Conservation (phyloP, 2,797 vertebrate genomes). For the Lacerta bilineata region DNA sequence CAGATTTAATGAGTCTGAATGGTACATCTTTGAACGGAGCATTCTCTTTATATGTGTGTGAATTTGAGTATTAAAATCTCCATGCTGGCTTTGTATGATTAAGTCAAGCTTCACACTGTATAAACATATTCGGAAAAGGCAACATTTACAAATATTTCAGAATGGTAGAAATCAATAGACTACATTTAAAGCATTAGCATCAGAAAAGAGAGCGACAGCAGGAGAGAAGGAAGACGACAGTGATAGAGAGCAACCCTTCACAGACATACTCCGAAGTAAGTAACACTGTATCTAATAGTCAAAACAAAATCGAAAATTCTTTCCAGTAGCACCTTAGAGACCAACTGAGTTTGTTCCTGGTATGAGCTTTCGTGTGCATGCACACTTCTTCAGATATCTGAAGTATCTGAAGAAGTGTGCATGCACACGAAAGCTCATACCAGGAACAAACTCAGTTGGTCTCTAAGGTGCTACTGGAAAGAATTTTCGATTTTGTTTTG, state of each 20-base stretch:
- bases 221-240: too few relatives aligned
- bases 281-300: background rate
- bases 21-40: background rate
- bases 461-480: too few relatives aligned
- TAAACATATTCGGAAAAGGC: background rate
- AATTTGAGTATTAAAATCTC: slow-evolving; percentile 28
- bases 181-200: slow-evolving; percentile 13
- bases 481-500: too few relatives aligned
- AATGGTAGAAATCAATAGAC: background rate
- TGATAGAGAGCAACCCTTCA: background rate
- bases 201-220: background rate
- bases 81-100: slow-evolving; percentile 15
- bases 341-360: too few relatives aligned
- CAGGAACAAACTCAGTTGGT: too few relatives aligned
- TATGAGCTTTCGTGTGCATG: too few relatives aligned
- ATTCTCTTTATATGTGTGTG: background rate
- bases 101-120: slow-evolving; percentile 9
- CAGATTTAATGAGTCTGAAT: slow-evolving; percentile 37
- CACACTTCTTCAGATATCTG: too few relatives aligned
- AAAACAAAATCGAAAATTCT: too few relatives aligned
- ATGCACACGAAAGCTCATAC: too few relatives aligned
- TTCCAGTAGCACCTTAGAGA: too few relatives aligned
- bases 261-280: background rate
- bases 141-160: slow-evolving; percentile 23
- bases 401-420: too few relatives aligned